Evolutionary conservation across 2,888 invertebrate species (phyloP).

Genomic region (Drosophila rellima): DNA sequence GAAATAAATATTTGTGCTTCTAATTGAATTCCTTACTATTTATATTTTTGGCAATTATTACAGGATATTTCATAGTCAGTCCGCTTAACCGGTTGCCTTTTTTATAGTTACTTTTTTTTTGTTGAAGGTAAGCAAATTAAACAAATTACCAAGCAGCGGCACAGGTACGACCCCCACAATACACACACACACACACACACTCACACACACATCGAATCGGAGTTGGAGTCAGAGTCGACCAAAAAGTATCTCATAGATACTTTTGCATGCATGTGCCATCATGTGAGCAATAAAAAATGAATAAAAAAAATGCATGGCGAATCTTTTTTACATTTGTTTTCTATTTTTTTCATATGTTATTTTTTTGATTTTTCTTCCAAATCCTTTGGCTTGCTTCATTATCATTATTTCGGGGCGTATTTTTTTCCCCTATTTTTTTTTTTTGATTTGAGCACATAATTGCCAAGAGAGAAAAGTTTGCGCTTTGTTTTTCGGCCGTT

Average conservation of each 20-base stretch:
- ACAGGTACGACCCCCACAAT: conserved; percentile 41
- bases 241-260: conserved; percentile 73
- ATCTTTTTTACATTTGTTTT: conserved; percentile 44
- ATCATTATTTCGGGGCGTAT: conserved; percentile 63
- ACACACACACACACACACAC: conserved; percentile 25
- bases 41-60: background rate
- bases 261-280: conserved; percentile 73
- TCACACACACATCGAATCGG: background rate
- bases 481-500: conserved; percentile 48
- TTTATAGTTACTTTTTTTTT: conserved; percentile 26
- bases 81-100: background rate
- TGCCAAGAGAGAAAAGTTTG: conserved; percentile 65
- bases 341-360: conserved; percentile 37
- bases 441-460: conserved; percentile 66
- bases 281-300: conserved; percentile 49
- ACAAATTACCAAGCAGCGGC: conserved; percentile 71
- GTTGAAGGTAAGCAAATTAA: conserved; percentile 75
- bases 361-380: conserved; percentile 61
- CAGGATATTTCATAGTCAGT: conserved; percentile 24
- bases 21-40: too few species aligned
- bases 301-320: background rate
- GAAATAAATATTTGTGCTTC: too few species aligned
- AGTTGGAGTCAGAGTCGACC: conserved; percentile 27
- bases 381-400: conserved; percentile 73
- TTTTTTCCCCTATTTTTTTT: conserved; percentile 11